These are phyloP conservation scores for Holotrichia oblita DNA, from an alignment of 1,140 invertebrate genomes.

Conservation along the genomic window DNA sequence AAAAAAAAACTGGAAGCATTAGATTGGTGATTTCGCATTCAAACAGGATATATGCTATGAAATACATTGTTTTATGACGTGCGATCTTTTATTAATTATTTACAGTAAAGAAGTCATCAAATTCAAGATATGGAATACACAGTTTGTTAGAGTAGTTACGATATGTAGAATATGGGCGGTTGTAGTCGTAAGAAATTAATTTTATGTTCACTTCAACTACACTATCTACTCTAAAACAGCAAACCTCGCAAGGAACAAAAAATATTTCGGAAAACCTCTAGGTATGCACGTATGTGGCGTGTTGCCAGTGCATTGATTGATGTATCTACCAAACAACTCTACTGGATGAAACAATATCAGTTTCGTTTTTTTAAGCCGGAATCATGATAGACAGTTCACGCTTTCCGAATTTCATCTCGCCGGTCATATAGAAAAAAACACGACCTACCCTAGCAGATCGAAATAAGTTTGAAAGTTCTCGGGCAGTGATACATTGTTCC, in stretches of 20 bases:
- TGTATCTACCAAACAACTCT: background rate
- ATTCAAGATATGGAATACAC: no score
- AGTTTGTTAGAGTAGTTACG: no score
- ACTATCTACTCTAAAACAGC: background rate
- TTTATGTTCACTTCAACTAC: background rate
- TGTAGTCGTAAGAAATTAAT: background rate
- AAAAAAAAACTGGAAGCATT: no score
- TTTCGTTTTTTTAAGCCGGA: background rate
- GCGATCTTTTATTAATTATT: no score
- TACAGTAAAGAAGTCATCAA: no score
- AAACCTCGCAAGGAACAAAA: background rate
- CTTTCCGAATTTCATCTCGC: background rate
- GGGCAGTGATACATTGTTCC: background rate
- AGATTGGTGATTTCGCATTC: no score
- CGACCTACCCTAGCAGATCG: background rate
- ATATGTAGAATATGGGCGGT: no score
- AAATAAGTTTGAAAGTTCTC: slow-evolving; percentile 18
- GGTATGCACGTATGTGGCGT: background rate
- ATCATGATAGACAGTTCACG: slow-evolving; percentile 14
- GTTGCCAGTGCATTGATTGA: slow-evolving; percentile 24
- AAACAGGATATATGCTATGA: no score
- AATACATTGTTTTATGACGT: no score
- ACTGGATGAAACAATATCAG: slow-evolving; percentile 25
- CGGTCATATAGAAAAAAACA: background rate
- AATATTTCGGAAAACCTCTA: background rate